Conservation (phyloP, 2,888 invertebrate genomes). For the Calliphora vomitoria region DNA sequence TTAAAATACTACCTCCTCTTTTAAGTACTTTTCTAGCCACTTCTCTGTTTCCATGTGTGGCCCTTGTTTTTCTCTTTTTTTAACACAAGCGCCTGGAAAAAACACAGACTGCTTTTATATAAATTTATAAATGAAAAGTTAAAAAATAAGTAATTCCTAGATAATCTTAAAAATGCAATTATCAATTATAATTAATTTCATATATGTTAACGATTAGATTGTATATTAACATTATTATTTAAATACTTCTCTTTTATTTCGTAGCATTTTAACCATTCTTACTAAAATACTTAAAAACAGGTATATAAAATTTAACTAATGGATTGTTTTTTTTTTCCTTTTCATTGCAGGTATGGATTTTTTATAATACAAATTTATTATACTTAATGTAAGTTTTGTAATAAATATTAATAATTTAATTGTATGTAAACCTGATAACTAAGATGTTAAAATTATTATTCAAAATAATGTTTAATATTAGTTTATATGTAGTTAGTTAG, state of each 20-base stretch:
- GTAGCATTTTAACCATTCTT: neutral
- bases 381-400: slow-evolving; percentile 14
- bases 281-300: neutral
- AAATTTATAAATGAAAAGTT: slow-evolving; percentile 13
- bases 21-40: neutral
- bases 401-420: neutral
- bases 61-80: neutral
- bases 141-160: slow-evolving; percentile 42
- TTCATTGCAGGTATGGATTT: slow-evolving; percentile 66
- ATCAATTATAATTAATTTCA: slow-evolving; percentile 70
- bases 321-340: slow-evolving; percentile 38
- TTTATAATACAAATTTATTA: slow-evolving; percentile 21
- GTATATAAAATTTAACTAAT: slow-evolving; percentile 24
- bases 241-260: slow-evolving; percentile 27
- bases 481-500: neutral
- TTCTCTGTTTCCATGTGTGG: neutral
- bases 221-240: slow-evolving; percentile 47
- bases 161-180: slow-evolving; percentile 71
- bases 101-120: neutral
- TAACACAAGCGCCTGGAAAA: neutral
- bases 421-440: neutral
- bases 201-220: slow-evolving; percentile 63
- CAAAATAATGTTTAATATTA: neutral
- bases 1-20: no score
- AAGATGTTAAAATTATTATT: neutral